Evolutionary conservation across 2,797 vertebrate genomes (phyloP).

Genomic region (Pipistrellus kuhlii): DNA sequence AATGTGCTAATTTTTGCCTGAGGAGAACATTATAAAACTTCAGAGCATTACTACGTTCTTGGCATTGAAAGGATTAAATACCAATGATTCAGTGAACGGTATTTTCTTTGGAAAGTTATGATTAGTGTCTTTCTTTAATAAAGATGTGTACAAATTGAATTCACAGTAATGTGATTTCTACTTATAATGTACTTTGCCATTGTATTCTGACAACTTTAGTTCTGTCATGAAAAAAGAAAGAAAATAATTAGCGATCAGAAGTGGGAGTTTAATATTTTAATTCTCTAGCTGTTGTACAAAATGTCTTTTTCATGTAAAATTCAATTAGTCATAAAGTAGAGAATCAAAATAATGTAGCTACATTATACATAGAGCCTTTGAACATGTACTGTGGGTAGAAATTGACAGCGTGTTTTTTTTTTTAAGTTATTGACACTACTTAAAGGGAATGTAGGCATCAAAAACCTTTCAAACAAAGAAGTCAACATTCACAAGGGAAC

Average conservation of each 20-base stretch:
- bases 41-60: constrained; percentile 49
- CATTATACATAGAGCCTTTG: not conserved
- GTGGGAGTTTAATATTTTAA: constrained; percentile 75
- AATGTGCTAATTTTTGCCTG: not conserved
- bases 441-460: constrained; percentile 54
- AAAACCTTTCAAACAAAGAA: constrained; percentile 53
- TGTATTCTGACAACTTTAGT: constrained; percentile 61
- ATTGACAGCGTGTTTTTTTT: constrained; percentile 7
- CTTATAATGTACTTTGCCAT: constrained; percentile 47
- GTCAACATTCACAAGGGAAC: constrained; percentile 26
- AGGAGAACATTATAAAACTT: not conserved
- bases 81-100: constrained; percentile 36
- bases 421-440: constrained; percentile 54
- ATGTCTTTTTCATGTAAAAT: constrained; percentile 59
- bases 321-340: constrained; percentile 66
- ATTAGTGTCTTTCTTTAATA: constrained; percentile 64
- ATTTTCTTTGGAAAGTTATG: constrained; percentile 66
- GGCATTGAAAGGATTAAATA: constrained; percentile 53
- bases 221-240: constrained; percentile 69
- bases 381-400: constrained; percentile 64
- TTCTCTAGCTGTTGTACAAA: constrained; percentile 79
- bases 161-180: constrained; percentile 62
- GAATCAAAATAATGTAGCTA: constrained; percentile 48
- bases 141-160: constrained; percentile 33
- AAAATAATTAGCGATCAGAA: constrained; percentile 81